Conservation (phyloP, 1,140 invertebrate species). For the Cydia amplana region DNA sequence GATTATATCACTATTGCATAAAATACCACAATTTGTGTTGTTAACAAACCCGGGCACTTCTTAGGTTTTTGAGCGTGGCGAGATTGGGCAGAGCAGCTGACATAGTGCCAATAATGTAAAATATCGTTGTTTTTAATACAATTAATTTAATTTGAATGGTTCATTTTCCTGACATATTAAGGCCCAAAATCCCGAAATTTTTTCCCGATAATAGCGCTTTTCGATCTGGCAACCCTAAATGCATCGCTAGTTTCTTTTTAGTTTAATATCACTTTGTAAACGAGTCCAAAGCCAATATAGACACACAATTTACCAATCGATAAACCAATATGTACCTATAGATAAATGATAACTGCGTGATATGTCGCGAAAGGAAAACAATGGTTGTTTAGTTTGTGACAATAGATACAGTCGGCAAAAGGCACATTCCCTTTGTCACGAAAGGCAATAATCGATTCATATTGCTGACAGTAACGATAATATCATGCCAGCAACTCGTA, state of each 20-base stretch:
- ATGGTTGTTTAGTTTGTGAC: slow-evolving; percentile 7
- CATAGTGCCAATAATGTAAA: too few relatives aligned
- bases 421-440: neutral
- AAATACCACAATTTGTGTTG: too few relatives aligned
- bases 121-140: too few relatives aligned
- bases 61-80: too few relatives aligned
- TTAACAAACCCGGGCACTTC: too few relatives aligned
- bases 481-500: neutral
- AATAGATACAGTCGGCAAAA: slow-evolving; percentile 5
- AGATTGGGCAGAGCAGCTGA: too few relatives aligned
- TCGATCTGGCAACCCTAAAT: too few relatives aligned
- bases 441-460: slow-evolving; percentile 8
- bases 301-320: neutral
- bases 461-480: neutral
- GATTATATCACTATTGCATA: too few relatives aligned
- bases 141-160: too few relatives aligned
- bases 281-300: neutral
- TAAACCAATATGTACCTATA: neutral
- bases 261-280: neutral
- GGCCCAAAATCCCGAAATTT: too few relatives aligned
- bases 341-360: neutral
- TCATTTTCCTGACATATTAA: too few relatives aligned
- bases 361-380: neutral
- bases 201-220: too few relatives aligned
- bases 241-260: neutral